Percentiles rank a stretch among this genome's conserved stretches.
phyloP scores from a whole-genome alignment of 2,888 invertebrate species.

The Drosophila stalkeri region DNA sequence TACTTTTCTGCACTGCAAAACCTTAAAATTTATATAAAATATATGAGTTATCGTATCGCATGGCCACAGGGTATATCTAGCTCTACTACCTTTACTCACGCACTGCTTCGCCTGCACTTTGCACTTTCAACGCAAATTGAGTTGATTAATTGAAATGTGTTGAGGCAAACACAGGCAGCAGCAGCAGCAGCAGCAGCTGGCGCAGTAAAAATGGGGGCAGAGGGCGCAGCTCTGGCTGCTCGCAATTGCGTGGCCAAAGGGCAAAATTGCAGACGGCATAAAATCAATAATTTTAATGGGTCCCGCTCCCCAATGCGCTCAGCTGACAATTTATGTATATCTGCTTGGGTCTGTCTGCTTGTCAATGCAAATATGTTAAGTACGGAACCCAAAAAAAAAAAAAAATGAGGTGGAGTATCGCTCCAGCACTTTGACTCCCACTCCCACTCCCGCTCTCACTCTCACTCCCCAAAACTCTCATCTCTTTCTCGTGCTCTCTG shows the following conservation, averaged over 20 bases:
- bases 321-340: conserved; percentile 48
- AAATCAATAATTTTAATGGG: conserved; percentile 78
- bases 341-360: conserved; percentile 44
- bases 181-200: not conserved
- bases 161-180: conserved; percentile 3
- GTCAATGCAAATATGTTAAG: conserved; percentile 76
- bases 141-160: conserved; percentile 78
- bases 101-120: conserved; percentile 34
- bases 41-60: not conserved
- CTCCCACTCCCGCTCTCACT: conserved; percentile 5
- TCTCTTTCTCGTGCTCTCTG: conserved; percentile 7
- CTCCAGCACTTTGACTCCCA: not conserved
- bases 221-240: conserved; percentile 5
- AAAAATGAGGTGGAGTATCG: not conserved
- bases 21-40: not conserved
- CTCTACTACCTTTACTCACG: not conserved
- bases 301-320: conserved; percentile 29
- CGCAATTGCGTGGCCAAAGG: conserved; percentile 72
- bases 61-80: not conserved
- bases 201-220: not conserved
- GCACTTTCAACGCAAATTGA: conserved; percentile 74
- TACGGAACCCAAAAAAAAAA: conserved; percentile 34
- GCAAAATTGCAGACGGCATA: conserved; percentile 79
- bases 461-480: not conserved
- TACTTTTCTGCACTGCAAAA: not conserved